Evolutionary conservation across 2,888 invertebrate genomes (phyloP).

Genomic region (Aelia acuminata): DNA sequence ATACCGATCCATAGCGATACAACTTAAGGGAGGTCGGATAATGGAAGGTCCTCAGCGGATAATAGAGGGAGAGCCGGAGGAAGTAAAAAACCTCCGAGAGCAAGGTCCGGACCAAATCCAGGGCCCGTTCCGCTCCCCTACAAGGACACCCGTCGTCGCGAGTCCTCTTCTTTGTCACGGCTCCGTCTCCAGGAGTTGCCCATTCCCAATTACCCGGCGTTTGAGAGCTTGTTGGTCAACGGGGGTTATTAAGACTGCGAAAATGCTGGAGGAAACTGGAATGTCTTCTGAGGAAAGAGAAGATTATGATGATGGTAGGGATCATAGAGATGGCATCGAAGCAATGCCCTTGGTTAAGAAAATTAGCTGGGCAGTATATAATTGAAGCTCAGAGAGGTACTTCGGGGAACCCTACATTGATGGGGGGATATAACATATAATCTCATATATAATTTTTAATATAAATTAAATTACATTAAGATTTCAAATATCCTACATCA

Average conservation of each 20-base stretch:
- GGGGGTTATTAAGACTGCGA: background rate
- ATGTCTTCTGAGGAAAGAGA: background rate
- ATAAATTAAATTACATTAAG: no score
- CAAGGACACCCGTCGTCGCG: conserved; percentile 18
- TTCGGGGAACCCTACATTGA: background rate
- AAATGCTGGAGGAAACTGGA: background rate
- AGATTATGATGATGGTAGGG: background rate
- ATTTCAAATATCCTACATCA: no score
- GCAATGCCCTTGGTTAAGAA: background rate
- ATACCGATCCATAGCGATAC: background rate
- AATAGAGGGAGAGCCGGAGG: background rate
- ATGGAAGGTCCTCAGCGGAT: conserved; percentile 27
- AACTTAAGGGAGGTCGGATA: background rate
- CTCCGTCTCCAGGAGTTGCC: background rate
- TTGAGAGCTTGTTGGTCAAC: background rate
- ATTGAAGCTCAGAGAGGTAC: background rate
- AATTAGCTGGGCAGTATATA: background rate
- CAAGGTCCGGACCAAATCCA: conserved; percentile 45
- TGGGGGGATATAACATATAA: background rate
- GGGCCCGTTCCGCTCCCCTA: conserved; percentile 46
- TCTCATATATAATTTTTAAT: background rate
- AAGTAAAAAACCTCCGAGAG: background rate
- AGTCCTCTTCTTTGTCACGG: conserved; percentile 6
- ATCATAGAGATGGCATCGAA: background rate
- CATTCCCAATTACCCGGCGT: background rate